Conservation (phyloP, 1,140 invertebrate species). For the Spodoptera frugiperda region DNA sequence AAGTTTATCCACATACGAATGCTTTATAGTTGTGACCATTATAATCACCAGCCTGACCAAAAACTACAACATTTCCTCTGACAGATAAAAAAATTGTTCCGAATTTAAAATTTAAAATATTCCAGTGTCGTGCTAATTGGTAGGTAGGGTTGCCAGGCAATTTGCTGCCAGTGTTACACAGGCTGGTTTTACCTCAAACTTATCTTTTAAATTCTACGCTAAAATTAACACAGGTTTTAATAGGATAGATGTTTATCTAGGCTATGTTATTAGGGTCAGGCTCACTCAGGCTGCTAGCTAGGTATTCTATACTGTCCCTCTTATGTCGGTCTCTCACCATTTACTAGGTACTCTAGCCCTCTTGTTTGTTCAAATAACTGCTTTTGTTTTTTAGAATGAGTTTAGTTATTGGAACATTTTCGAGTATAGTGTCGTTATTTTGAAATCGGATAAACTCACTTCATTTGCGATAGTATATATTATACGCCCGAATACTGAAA, state of each 20-base stretch:
- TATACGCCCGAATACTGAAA: too few relatives aligned
- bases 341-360: too few relatives aligned
- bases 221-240: neutral
- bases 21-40: neutral
- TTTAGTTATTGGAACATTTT: neutral
- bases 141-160: slow-evolving; percentile 14
- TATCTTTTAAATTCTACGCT: slow-evolving; percentile 6
- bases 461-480: too few relatives aligned
- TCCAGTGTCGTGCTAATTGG: slow-evolving; percentile 25
- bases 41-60: neutral
- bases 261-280: too few relatives aligned
- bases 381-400: neutral
- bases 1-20: neutral
- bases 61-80: slow-evolving; percentile 13
- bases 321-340: too few relatives aligned
- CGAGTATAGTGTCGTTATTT: too few relatives aligned
- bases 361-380: neutral
- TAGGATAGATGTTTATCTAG: too few relatives aligned
- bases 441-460: too few relatives aligned
- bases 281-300: too few relatives aligned
- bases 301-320: too few relatives aligned
- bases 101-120: slow-evolving; percentile 31
- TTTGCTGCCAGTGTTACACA: neutral
- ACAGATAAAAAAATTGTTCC: slow-evolving; percentile 19
- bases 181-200: slow-evolving; percentile 8